Conservation (phyloP, 2,113 vertebrate species). For the Rhipidura dahli region DNA sequence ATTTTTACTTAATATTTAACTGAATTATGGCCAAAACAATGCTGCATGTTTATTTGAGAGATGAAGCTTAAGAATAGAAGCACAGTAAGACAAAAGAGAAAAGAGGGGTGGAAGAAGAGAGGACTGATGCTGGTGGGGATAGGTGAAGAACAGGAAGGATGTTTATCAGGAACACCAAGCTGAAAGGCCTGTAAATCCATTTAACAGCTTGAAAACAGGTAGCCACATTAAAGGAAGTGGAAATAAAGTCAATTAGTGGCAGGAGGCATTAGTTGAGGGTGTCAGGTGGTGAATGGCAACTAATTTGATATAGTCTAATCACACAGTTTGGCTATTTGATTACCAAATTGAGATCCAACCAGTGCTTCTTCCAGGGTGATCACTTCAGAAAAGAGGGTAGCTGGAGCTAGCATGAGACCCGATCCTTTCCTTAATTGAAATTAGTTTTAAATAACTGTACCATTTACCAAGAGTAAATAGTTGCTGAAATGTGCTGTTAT, state of each 20-base stretch:
- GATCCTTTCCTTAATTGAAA: constrained; percentile 6
- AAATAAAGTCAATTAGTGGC: constrained; percentile 54
- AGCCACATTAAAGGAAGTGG: constrained; percentile 43
- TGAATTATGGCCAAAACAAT: neutral
- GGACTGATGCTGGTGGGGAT: neutral
- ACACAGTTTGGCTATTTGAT: constrained; percentile 28
- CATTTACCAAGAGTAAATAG: neutral
- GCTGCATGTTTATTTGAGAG: neutral
- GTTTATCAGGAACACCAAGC: neutral
- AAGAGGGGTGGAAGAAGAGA: neutral
- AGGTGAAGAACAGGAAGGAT: neutral
- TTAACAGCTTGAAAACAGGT: constrained; percentile 38
- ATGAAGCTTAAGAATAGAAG: neutral
- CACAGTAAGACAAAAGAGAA: neutral
- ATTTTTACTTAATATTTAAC: neutral
- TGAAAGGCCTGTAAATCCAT: constrained; percentile 33
- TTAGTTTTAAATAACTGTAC: neutral
- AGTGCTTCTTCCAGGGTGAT: neutral
- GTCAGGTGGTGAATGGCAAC: constrained; percentile 5
- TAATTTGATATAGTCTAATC: constrained; percentile 50
- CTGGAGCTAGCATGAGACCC: neutral
- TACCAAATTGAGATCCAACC: constrained; percentile 5
- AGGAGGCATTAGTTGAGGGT: constrained; percentile 1
- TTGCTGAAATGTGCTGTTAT: neutral
- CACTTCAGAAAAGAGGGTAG: neutral